phyloP scores from a whole-genome alignment of 2,113 vertebrate species.

The Erinaceus europaeus region DNA sequence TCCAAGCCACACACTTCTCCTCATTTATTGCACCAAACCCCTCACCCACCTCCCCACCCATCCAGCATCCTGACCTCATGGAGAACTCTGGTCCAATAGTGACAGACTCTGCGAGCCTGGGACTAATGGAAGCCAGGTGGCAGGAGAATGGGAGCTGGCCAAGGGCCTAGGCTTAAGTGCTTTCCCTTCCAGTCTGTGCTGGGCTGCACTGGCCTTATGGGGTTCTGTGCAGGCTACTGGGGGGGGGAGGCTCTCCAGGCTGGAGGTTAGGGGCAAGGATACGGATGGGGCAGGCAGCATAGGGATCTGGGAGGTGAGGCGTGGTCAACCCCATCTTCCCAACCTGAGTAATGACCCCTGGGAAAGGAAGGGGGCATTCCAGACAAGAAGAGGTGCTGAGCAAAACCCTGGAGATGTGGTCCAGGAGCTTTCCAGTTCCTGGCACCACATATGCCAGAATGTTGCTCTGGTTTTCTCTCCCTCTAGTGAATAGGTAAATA shows the following conservation, averaged over 20 bases:
- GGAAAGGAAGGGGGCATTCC: background rate
- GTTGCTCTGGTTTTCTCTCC: too few relatives aligned
- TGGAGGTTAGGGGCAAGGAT: too few relatives aligned
- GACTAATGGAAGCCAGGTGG: slow-evolving; percentile 44
- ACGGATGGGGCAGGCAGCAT: too few relatives aligned
- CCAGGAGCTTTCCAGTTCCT: too few relatives aligned
- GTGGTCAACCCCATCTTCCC: background rate
- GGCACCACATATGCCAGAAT: too few relatives aligned
- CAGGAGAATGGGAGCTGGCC: slow-evolving; percentile 36
- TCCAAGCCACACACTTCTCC: background rate
- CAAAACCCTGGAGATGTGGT: too few relatives aligned
- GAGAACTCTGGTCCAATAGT: slow-evolving; percentile 6
- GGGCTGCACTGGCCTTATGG: background rate
- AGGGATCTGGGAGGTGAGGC: background rate
- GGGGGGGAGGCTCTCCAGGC: too few relatives aligned
- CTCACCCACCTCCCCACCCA: background rate
- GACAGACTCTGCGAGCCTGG: slow-evolving; percentile 10
- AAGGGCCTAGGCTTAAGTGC: background rate
- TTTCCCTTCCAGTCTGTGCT: background rate
- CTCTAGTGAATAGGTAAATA: too few relatives aligned
- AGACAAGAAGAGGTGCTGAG: too few relatives aligned
- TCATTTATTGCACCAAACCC: background rate
- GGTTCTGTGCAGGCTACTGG: background rate
- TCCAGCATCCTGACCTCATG: background rate
- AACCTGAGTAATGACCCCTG: background rate